These are phyloP conservation scores for Intellagama lesueurii DNA, from an alignment of 2,797 vertebrate genomes.

Conservation along the genomic window DNA sequence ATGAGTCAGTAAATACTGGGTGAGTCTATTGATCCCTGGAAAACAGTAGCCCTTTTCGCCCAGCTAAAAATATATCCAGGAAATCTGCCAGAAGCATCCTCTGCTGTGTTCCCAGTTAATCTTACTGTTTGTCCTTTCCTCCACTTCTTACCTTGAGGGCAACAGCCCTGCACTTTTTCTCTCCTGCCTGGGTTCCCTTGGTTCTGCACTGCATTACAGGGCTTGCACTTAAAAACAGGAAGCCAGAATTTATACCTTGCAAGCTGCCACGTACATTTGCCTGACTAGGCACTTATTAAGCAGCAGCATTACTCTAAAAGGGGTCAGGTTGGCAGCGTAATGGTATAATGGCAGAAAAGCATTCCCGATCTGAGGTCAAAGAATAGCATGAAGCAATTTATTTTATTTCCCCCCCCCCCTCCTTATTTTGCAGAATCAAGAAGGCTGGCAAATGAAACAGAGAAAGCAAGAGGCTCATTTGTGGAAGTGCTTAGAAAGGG, in stretches of 20 bases:
- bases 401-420: not conserved
- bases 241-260: not conserved
- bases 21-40: not conserved
- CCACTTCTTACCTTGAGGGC: not conserved
- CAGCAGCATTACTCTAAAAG: slow-evolving; percentile 3
- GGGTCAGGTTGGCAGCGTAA: not conserved
- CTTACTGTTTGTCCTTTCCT: not conserved
- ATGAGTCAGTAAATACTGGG: not conserved
- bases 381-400: not conserved
- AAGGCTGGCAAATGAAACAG: slow-evolving; percentile 2
- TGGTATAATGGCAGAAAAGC: not conserved
- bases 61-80: slow-evolving; percentile 15
- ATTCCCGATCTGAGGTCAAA: not conserved
- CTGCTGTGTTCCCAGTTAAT: not conserved
- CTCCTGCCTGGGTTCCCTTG: not conserved
- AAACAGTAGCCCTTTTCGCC: not conserved
- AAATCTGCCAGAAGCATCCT: slow-evolving; percentile 9
- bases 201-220: not conserved
- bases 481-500: not conserved
- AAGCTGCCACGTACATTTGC: rapidly evolving
- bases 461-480: not conserved
- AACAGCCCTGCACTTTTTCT: not conserved
- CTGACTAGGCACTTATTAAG: not conserved
- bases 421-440: rapidly evolving
- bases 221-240: slow-evolving; percentile 4